Conservation (phyloP, 1,140 invertebrate genomes). For the Heterodera schachtii region DNA sequence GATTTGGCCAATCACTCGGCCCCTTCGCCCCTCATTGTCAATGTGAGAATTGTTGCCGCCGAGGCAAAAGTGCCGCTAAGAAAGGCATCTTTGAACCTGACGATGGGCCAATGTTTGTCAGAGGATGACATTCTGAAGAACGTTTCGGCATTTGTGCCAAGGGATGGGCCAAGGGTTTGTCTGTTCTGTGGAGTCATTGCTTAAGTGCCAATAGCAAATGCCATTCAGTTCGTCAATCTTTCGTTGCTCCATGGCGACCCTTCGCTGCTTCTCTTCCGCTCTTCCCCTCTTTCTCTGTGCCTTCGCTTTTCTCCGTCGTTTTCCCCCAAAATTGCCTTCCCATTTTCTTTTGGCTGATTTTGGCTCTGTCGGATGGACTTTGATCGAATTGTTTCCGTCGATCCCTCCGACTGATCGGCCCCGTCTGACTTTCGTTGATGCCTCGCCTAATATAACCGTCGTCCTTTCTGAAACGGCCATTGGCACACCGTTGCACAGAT, state of each 20-base stretch:
- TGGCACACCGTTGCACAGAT: constrained; percentile 1
- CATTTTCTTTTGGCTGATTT: constrained; percentile 1
- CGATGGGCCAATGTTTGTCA: background rate
- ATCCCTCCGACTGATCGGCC: background rate
- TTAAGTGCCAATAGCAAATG: background rate
- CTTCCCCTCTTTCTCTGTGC: background rate
- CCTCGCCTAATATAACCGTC: background rate
- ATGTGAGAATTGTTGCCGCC: background rate
- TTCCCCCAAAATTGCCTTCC: background rate
- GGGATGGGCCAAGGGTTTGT: constrained; percentile 1
- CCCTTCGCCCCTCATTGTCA: background rate
- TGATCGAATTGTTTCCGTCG: background rate
- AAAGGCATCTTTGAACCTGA: background rate
- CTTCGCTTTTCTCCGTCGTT: background rate
- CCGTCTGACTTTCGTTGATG: background rate
- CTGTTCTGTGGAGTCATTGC: background rate
- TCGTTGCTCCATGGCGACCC: background rate
- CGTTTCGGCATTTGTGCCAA: background rate
- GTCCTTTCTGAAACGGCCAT: background rate
- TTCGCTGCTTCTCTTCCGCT: background rate
- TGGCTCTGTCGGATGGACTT: background rate
- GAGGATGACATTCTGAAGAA: background rate
- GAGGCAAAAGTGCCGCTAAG: constrained; percentile 1
- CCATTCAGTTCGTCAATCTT: background rate
- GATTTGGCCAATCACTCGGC: constrained; percentile 9